Percentiles rank a stretch among this genome's conserved stretches.
These are phyloP conservation scores for Spilogale gracilis DNA, from an alignment of 2,113 vertebrate species.

Conservation along the genomic window DNA sequence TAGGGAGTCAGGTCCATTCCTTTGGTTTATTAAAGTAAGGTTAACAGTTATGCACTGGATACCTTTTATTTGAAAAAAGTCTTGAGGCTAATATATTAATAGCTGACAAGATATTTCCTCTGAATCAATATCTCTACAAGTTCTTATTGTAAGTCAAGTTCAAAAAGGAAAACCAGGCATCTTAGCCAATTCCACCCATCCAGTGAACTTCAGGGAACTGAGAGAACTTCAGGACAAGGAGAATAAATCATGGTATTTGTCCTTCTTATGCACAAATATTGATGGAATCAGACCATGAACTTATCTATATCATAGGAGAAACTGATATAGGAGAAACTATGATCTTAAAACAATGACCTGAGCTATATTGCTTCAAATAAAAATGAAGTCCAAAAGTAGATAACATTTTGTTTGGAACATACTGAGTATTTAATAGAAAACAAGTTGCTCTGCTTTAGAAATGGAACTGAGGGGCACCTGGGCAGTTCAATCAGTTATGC, in stretches of 20 bases:
- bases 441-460: neutral
- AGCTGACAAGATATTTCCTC: neutral
- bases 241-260: neutral
- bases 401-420: slow-evolving; percentile 8
- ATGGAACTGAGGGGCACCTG: neutral
- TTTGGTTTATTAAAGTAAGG: neutral
- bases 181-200: neutral
- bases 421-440: neutral
- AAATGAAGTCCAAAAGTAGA: neutral
- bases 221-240: neutral
- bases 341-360: neutral
- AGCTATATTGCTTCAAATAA: neutral
- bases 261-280: neutral
- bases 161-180: neutral
- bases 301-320: neutral
- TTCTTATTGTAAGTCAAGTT: neutral
- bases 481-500: neutral
- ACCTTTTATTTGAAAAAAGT: neutral
- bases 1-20: neutral
- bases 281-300: neutral
- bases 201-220: neutral
- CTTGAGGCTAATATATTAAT: neutral
- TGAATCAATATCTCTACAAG: neutral
- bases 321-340: neutral
- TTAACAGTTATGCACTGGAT: neutral